Evolutionary conservation across 2,113 vertebrate species (phyloP).

Genomic region (Melanocharis versteri): DNA sequence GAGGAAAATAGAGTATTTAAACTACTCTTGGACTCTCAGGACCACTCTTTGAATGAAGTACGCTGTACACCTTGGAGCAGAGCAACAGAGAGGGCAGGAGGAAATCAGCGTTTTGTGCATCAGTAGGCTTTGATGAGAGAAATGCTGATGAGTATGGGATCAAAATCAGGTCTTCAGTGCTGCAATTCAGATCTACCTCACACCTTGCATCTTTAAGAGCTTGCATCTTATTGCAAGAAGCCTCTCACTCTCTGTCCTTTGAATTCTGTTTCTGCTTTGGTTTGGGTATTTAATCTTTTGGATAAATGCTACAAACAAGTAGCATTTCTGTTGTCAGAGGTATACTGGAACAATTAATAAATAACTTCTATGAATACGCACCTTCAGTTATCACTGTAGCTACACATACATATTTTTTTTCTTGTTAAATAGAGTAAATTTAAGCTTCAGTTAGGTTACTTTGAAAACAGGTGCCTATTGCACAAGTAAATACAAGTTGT

Average conservation of each 20-base stretch:
- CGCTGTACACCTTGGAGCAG: neutral
- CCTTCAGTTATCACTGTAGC: neutral
- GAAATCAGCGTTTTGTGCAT: neutral
- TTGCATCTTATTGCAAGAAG: neutral
- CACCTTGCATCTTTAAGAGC: neutral
- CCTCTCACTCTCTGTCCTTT: neutral
- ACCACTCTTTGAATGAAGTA: neutral
- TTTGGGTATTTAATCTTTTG: neutral
- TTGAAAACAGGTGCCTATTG: neutral
- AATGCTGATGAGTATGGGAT: neutral
- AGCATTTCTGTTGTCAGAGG: neutral
- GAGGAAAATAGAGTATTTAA: neutral
- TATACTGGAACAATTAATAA: neutral
- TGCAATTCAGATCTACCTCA: conserved; percentile 19
- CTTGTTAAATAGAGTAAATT: neutral
- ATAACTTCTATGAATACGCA: neutral
- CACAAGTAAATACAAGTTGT: neutral
- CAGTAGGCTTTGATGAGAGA: conserved; percentile 28
- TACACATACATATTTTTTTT: neutral
- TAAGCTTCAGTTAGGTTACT: neutral
- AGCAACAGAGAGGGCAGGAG: neutral
- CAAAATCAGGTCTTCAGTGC: conserved; percentile 4
- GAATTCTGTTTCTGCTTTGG: neutral
- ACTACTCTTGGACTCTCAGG: neutral
- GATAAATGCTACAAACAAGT: neutral